A percentile compares a stretch with the other conserved stretches of the same genome.
Conservation (phyloP, 2,113 vertebrate genomes). For the Thamnophis sirtalis region DNA sequence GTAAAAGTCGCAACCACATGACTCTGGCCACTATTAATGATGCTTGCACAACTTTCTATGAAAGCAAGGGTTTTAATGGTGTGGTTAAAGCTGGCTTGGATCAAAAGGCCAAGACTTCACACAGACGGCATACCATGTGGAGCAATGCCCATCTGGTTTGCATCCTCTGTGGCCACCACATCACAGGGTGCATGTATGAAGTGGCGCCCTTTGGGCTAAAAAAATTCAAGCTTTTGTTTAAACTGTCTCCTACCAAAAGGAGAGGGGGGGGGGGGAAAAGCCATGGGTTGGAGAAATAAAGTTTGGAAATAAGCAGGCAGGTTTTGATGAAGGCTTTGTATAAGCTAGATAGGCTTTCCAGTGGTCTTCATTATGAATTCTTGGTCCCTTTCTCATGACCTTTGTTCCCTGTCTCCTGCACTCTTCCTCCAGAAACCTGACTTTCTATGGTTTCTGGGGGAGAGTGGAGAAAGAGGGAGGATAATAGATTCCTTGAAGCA, state of each 20-base stretch:
- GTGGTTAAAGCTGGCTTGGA: slow-evolving; percentile 8
- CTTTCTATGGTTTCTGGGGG: not conserved
- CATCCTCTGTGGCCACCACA: not conserved
- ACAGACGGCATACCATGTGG: slow-evolving; percentile 4
- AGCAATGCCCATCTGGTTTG: slow-evolving; percentile 12
- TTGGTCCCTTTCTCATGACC: not conserved
- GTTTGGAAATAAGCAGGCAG: not conserved
- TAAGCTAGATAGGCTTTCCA: not conserved
- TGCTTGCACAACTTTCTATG: not conserved
- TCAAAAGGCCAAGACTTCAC: not conserved
- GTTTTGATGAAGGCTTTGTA: slow-evolving; percentile 2
- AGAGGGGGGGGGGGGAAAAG: too few species aligned
- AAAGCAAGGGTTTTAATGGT: not conserved
- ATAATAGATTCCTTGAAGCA: slow-evolving; percentile 1
- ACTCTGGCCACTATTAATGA: not conserved
- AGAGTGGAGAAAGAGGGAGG: not conserved
- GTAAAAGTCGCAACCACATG: not conserved
- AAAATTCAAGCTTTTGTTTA: not conserved
- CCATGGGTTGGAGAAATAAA: not conserved
- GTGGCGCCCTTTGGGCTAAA: slow-evolving; percentile 9
- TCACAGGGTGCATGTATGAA: slow-evolving; percentile 6
- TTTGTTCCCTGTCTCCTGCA: not conserved
- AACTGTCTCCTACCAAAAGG: not conserved
- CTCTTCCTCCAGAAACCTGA: not conserved
- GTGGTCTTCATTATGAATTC: not conserved